Percentiles rank a stretch among this genome's conserved stretches.
These are phyloP conservation scores for Sebastes iracundus DNA, from an alignment of 2,797 vertebrate genomes.

Conservation along the genomic window DNA sequence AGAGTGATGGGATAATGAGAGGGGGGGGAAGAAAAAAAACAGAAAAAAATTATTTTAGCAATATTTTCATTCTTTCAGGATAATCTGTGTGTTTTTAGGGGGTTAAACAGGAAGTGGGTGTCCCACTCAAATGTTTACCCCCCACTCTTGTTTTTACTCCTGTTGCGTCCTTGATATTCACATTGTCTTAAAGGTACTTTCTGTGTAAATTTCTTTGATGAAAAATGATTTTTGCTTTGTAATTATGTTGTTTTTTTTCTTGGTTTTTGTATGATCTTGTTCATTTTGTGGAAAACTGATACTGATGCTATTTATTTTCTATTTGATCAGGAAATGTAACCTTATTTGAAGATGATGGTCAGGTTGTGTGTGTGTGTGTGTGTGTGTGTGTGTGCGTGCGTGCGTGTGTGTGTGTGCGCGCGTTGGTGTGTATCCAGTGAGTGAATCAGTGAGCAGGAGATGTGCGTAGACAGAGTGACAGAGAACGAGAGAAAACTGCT, in stretches of 20 bases:
- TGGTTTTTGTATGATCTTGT: constrained; percentile 76
- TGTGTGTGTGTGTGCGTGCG: constrained; percentile 31
- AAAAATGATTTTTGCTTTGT: constrained; percentile 69
- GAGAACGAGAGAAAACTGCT: constrained; percentile 43
- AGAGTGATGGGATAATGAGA: constrained; percentile 44
- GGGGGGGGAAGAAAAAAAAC: background rate
- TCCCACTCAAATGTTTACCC: constrained; percentile 51
- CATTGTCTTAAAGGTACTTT: constrained; percentile 80
- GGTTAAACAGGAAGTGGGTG: constrained; percentile 51
- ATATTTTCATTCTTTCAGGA: constrained; percentile 85
- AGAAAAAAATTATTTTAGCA: constrained; percentile 81
- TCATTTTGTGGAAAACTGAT: constrained; percentile 75
- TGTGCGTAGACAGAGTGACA: constrained; percentile 45
- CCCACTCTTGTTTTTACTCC: constrained; percentile 73
- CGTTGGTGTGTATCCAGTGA: constrained; percentile 33
- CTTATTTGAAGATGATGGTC: constrained; percentile 70
- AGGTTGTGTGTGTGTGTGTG: constrained; percentile 65
- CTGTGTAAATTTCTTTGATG: constrained; percentile 78
- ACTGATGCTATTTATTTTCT: constrained; percentile 80
- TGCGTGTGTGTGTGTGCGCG: background rate
- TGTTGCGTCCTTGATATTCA: constrained; percentile 80
- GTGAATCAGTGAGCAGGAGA: constrained; percentile 51
- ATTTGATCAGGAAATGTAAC: constrained; percentile 78
- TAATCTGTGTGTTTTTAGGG: constrained; percentile 72
- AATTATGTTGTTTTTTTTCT: constrained; percentile 68